Evolutionary conservation across 2,797 vertebrate genomes (phyloP).

Genomic region (Poliocrania exsul): DNA sequence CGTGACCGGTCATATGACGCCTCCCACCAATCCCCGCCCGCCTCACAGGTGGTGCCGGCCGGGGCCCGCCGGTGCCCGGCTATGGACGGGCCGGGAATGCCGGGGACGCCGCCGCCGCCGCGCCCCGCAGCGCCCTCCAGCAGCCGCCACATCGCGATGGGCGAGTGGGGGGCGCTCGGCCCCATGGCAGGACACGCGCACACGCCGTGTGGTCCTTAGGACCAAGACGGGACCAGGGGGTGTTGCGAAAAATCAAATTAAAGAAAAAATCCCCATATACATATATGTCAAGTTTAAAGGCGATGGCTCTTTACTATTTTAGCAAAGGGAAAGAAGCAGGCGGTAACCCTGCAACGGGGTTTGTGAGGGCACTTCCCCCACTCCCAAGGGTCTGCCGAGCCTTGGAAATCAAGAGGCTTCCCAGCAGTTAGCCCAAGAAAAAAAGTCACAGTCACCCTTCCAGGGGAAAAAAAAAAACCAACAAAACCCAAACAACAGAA

Average conservation of each 20-base stretch:
- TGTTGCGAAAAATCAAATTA: not conserved
- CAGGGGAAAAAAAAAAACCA: fast-evolving
- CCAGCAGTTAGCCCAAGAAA: not conserved
- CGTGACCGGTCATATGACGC: slow-evolving; percentile 87
- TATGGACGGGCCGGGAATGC: slow-evolving; percentile 40
- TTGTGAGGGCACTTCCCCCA: not conserved
- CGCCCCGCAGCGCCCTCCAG: not conserved
- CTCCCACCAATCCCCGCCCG: slow-evolving; percentile 84
- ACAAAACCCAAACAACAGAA: not conserved
- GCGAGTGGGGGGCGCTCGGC: not conserved
- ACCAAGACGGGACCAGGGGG: fast-evolving
- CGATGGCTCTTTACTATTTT: not conserved
- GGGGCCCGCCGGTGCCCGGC: slow-evolving; percentile 66
- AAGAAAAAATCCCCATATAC: not conserved
- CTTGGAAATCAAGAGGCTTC: not conserved
- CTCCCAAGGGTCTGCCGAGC: not conserved
- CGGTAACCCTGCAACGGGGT: not conserved
- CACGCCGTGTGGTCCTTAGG: not conserved
- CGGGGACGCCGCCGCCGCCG: not conserved
- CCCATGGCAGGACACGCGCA: not conserved
- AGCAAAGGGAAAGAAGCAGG: not conserved
- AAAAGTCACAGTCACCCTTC: fast-evolving
- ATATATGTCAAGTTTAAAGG: not conserved
- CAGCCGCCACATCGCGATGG: not conserved
- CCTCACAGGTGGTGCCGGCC: slow-evolving; percentile 81